Evolutionary conservation across 2,113 vertebrate genomes (phyloP).

Genomic region (Gobius niger): DNA sequence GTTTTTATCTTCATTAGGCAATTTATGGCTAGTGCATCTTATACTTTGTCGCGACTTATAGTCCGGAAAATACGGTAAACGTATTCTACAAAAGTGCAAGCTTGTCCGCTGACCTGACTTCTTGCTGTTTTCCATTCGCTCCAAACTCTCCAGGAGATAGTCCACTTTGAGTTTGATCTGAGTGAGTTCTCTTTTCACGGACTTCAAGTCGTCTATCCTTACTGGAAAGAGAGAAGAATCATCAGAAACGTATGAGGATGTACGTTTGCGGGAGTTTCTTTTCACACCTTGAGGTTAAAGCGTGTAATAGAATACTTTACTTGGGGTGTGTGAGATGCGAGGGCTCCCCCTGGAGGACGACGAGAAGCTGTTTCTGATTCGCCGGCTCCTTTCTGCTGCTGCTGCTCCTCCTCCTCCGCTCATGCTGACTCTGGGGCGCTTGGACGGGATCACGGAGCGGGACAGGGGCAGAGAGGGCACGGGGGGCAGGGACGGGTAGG

Average conservation of each 20-base stretch:
- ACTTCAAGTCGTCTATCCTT: slow-evolving; percentile 85
- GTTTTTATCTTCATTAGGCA: no score
- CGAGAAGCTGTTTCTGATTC: slow-evolving; percentile 87
- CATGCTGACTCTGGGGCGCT: slow-evolving; percentile 83
- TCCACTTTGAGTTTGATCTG: slow-evolving; percentile 92
- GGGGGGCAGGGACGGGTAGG: slow-evolving; percentile 82
- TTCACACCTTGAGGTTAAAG: no score
- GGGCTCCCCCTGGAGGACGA: slow-evolving; percentile 85
- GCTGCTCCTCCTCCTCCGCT: slow-evolving; percentile 68
- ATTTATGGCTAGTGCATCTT: no score
- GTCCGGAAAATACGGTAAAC: no score
- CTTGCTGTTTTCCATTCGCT: slow-evolving; percentile 85
- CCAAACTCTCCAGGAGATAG: slow-evolving; percentile 85
- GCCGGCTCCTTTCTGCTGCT: slow-evolving; percentile 68
- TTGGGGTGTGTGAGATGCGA: slow-evolving; percentile 75
- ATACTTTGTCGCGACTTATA: no score
- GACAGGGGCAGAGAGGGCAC: slow-evolving; percentile 82
- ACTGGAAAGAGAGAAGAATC: slow-evolving; percentile 61
- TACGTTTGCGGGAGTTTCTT: no score
- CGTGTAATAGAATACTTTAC: slow-evolving; percentile 40
- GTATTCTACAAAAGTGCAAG: no score
- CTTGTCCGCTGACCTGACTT: slow-evolving; percentile 71
- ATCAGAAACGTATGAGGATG: no score
- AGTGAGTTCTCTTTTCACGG: slow-evolving; percentile 87
- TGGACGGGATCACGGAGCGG: slow-evolving; percentile 81